Conservation (phyloP, 2,888 invertebrate species). For the Mythimna pallens region DNA sequence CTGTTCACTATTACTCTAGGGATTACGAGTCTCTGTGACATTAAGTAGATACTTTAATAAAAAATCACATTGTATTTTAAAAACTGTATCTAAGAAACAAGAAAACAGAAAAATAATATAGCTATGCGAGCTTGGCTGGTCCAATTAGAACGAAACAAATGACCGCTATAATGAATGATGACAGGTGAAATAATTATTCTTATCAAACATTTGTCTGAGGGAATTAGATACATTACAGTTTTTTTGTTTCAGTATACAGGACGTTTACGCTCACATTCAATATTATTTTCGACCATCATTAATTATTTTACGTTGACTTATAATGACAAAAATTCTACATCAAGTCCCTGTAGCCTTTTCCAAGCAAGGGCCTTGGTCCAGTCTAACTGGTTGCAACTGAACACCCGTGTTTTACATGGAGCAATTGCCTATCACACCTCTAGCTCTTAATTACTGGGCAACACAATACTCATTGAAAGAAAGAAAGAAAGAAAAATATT, state of each 20-base stretch:
- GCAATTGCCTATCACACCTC: too few species aligned
- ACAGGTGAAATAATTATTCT: neutral
- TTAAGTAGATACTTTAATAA: neutral
- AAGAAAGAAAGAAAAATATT: too few species aligned
- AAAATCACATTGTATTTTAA: constrained; percentile 5
- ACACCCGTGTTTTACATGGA: too few species aligned
- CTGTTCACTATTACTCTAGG: constrained; percentile 22
- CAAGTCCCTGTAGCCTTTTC: too few species aligned
- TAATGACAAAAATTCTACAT: too few species aligned
- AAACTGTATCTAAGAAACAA: neutral
- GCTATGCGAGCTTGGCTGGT: neutral
- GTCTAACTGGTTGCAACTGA: too few species aligned
- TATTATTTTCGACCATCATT: neutral
- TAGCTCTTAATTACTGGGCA: too few species aligned
- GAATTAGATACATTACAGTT: neutral
- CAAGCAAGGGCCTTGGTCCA: too few species aligned
- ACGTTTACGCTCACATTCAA: neutral
- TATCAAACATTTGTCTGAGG: neutral
- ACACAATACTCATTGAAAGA: too few species aligned
- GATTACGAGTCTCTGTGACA: constrained; percentile 1
- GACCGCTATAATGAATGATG: neutral
- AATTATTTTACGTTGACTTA: too few species aligned
- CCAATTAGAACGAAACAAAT: neutral
- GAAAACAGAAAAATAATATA: too few species aligned
- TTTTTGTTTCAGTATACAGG: neutral